Conservation (phyloP, 1,140 invertebrate genomes). For the Drosophila baimaii region DNA sequence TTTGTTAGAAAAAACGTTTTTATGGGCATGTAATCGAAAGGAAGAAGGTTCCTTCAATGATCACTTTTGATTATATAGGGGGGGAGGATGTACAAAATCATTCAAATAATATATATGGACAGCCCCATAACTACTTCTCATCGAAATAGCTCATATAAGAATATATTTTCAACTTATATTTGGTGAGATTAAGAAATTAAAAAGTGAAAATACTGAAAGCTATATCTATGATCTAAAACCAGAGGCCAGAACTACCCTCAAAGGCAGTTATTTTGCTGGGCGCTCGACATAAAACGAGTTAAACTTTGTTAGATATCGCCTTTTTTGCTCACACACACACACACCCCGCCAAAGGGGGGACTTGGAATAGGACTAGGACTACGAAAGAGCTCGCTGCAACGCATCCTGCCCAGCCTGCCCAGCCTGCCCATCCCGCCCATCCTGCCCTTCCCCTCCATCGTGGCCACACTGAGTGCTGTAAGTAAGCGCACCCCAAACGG, state of each 20-base stretch:
- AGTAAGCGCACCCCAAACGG: constrained; percentile 71
- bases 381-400: constrained; percentile 18
- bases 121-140: too few relatives aligned
- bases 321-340: constrained; percentile 53
- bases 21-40: too few relatives aligned
- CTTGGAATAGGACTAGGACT: constrained; percentile 25
- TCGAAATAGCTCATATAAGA: too few relatives aligned
- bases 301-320: constrained; percentile 78
- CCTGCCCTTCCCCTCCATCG: not conserved
- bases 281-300: constrained; percentile 69
- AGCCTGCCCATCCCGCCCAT: not conserved
- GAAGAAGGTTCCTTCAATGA: too few relatives aligned
- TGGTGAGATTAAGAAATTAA: not conserved
- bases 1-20: too few relatives aligned
- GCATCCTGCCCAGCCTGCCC: constrained; percentile 2
- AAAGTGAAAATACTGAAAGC: not conserved
- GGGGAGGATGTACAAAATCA: too few relatives aligned
- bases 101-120: too few relatives aligned
- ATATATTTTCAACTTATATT: not conserved
- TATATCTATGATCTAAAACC: not conserved
- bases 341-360: constrained; percentile 6
- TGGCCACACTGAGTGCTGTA: constrained; percentile 73
- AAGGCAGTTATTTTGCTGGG: constrained; percentile 7
- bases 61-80: too few relatives aligned
- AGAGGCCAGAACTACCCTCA: not conserved